Base-by-base conservation (phyloP, 1,140 invertebrate species). In the Musca domestica region DNA sequence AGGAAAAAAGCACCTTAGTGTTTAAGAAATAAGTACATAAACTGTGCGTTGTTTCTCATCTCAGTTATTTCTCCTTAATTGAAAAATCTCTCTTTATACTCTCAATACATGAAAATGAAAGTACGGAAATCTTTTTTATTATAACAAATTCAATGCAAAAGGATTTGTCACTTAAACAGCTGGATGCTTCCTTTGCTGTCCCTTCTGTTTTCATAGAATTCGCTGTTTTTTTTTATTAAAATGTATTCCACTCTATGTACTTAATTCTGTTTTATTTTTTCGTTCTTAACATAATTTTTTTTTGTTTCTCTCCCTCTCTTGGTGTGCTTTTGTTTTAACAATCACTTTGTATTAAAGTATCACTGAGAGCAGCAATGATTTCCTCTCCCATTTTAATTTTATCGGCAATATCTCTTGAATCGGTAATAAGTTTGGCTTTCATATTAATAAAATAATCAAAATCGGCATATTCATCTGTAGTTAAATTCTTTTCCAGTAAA, bases 371-470 rank as follows among this genome's bases (percentile, higher is more conserved):
- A 69, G 85, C 81, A 71, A 95, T 84, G 82, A 95, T 93, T 82
- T 95, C 92, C 80, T 94, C 91, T 34, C 92, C 92, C 54, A 93
- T 84, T 76, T 92, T 91, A 69, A 96, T 93, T 83, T 94, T 94
- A 77, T 95, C 93, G 71, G 92, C 88, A 69, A 95, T 89, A 78
- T 95, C 92, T 71, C 92, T 86, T 66, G 89, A 86, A 77, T 95
- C 93, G 78, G 95, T 90, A 71, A 94, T 90, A 54, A 95, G 83
- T 83, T 93, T 94, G n/a, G 92, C 91, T 85, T 95, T 95, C 91
- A 94, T 95, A 74, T 92, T 92, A 73, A 95, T 91, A 80, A 94
- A 95, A 78, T 94, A 91, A 73, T 92, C 89, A 77, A 94, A 95
- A 74, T 95, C 92, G 22, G 89, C 88, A 77, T 89, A 92, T 74